Conservation (phyloP, 1,140 invertebrate genomes). For the Heliconius hermathena region DNA sequence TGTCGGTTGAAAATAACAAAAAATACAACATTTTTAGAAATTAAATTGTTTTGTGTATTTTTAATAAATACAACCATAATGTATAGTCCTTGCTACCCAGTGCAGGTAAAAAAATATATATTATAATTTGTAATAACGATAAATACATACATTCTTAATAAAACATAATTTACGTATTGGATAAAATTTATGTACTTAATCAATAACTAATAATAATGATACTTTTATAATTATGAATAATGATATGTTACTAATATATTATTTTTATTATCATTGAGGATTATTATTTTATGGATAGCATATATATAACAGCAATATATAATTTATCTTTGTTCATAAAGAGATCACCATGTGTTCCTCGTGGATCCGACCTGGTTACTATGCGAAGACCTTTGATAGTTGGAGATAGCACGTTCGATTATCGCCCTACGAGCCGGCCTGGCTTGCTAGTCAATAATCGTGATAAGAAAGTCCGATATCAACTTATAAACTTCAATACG, state of each 20-base stretch:
- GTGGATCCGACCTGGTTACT: conserved; percentile 67
- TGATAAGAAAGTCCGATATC: conserved; percentile 72
- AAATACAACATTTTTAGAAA: background rate
- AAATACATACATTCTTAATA: background rate
- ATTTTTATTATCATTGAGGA: too few relatives aligned
- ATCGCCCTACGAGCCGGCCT: conserved; percentile 70
- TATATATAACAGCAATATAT: background rate
- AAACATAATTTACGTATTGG: too few relatives aligned
- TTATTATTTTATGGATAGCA: too few relatives aligned
- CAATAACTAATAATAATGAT: too few relatives aligned
- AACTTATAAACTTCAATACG: conserved; percentile 67
- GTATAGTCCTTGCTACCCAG: conserved; percentile 60
- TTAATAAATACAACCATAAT: conserved; percentile 36
- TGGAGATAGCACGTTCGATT: conserved; percentile 73
- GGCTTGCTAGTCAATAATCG: conserved; percentile 70
- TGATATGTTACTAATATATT: too few relatives aligned
- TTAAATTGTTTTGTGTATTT: background rate
- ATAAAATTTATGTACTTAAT: too few relatives aligned
- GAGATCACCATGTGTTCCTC: conserved; percentile 54
- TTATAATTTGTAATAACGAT: background rate
- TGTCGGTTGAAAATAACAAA: background rate
- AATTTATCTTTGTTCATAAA: conserved; percentile 4
- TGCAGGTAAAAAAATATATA: conserved; percentile 45
- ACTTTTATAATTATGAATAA: too few relatives aligned
- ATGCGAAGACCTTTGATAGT: conserved; percentile 69